Evolutionary conservation across 2,797 vertebrate species (phyloP).

Genomic region (Enteromius trimaculatus): DNA sequence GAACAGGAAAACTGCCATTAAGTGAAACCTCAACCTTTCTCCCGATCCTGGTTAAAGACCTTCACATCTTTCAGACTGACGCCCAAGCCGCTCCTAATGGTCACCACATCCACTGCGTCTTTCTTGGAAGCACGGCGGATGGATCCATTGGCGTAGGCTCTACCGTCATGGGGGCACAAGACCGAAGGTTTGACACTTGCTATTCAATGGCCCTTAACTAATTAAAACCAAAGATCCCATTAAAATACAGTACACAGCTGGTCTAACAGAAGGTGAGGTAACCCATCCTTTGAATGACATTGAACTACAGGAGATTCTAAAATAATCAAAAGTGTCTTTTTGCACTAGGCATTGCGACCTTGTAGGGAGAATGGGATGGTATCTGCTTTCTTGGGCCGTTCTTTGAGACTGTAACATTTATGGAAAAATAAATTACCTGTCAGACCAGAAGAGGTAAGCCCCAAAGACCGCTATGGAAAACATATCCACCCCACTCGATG

Average conservation of each 20-base stretch:
- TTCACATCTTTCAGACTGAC: slow-evolving; percentile 87
- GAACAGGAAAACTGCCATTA: slow-evolving; percentile 65
- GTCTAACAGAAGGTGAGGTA: slow-evolving; percentile 64
- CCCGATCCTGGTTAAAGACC: slow-evolving; percentile 85
- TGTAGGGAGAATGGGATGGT: slow-evolving; percentile 68
- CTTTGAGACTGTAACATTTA: slow-evolving; percentile 74
- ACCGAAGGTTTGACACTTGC: slow-evolving; percentile 67
- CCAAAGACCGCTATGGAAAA: slow-evolving; percentile 88
- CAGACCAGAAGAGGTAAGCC: slow-evolving; percentile 92
- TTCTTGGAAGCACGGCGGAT: slow-evolving; percentile 86
- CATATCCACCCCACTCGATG: slow-evolving; percentile 85
- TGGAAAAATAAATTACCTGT: slow-evolving; percentile 91
- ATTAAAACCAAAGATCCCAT: slow-evolving; percentile 72
- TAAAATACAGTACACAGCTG: slow-evolving; percentile 70
- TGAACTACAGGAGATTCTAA: slow-evolving; percentile 60
- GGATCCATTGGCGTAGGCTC: slow-evolving; percentile 88
- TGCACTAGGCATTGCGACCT: slow-evolving; percentile 60
- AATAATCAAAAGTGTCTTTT: slow-evolving; percentile 57
- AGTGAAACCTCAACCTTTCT: slow-evolving; percentile 83
- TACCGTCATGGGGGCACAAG: slow-evolving; percentile 62
- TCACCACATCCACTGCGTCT: slow-evolving; percentile 79
- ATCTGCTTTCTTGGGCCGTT: slow-evolving; percentile 70
- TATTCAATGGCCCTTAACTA: slow-evolving; percentile 73
- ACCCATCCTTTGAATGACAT: slow-evolving; percentile 61
- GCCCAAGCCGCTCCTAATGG: slow-evolving; percentile 84